Conservation (phyloP, 2,797 vertebrate species). For the Hydrocynus forskahlii region DNA sequence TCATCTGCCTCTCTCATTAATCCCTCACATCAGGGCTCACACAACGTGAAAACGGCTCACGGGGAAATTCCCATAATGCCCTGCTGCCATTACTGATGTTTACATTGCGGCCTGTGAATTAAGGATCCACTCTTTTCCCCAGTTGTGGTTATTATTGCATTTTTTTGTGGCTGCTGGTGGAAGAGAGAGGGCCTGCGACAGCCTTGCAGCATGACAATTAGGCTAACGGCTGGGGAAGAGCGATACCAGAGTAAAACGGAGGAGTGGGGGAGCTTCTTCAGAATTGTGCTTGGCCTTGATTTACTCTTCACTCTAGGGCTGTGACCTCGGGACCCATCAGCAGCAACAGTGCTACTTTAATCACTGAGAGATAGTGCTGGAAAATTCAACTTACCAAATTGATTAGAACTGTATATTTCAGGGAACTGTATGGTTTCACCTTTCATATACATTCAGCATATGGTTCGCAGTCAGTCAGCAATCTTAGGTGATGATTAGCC, state of each 20-base stretch:
- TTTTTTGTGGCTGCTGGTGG: constrained; percentile 66
- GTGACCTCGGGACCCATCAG: neutral
- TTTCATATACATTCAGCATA: too few relatives aligned
- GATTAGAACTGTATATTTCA: neutral
- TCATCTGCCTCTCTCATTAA: constrained; percentile 6
- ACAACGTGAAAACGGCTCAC: neutral
- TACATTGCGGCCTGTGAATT: constrained; percentile 55
- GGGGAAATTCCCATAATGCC: constrained; percentile 3
- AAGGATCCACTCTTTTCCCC: constrained; percentile 56
- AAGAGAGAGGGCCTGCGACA: constrained; percentile 62
- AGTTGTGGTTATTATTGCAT: constrained; percentile 60
- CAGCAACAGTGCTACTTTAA: neutral
- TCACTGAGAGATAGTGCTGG: neutral
- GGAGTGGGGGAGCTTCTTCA: neutral
- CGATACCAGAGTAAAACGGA: constrained; percentile 17
- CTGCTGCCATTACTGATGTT: constrained; percentile 61
- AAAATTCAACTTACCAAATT: neutral
- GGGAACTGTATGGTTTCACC: neutral
- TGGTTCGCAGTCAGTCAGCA: too few relatives aligned
- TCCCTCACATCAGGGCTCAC: neutral
- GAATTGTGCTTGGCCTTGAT: neutral
- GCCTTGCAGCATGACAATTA: constrained; percentile 72
- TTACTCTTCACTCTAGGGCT: neutral
- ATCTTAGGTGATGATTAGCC: too few relatives aligned
- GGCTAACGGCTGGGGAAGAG: constrained; percentile 67